Evolutionary conservation across 2,113 vertebrate genomes (phyloP).

Genomic region (Chlamydotis undulata): DNA sequence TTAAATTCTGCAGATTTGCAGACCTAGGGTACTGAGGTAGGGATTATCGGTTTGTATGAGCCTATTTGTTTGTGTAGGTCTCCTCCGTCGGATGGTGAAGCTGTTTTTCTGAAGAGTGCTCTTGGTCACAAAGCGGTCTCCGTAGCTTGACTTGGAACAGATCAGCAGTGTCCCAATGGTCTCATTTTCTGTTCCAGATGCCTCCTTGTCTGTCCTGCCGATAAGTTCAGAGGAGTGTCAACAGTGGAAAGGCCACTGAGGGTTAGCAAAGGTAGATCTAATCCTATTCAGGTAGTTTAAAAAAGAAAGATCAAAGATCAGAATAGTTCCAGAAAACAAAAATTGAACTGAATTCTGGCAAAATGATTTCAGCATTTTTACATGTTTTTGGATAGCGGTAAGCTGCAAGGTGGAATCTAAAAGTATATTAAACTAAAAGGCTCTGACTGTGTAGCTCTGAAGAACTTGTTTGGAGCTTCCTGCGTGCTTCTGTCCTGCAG

Average conservation of each 20-base stretch:
- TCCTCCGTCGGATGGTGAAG: neutral
- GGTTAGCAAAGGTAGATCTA: conserved; percentile 13
- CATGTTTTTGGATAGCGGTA: neutral
- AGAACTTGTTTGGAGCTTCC: neutral
- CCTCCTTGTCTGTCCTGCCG: neutral
- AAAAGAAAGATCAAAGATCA: neutral
- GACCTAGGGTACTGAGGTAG: neutral
- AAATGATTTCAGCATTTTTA: neutral
- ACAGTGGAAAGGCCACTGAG: neutral
- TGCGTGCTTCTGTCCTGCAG: neutral
- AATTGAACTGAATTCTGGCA: neutral
- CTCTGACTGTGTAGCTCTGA: neutral
- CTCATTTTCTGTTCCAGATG: conserved; percentile 14
- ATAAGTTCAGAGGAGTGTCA: conserved; percentile 9
- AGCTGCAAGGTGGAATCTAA: neutral
- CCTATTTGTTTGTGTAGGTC: neutral
- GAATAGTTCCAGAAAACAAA: neutral
- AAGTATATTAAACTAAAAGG: neutral
- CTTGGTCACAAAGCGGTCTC: neutral
- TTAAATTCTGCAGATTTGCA: neutral
- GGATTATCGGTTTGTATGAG: neutral
- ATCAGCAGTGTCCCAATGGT: neutral
- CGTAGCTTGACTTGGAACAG: neutral
- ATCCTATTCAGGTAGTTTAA: neutral
- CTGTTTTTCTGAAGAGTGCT: neutral